Conservation (phyloP, 2,113 vertebrate genomes). For the Ciconia maguari region DNA sequence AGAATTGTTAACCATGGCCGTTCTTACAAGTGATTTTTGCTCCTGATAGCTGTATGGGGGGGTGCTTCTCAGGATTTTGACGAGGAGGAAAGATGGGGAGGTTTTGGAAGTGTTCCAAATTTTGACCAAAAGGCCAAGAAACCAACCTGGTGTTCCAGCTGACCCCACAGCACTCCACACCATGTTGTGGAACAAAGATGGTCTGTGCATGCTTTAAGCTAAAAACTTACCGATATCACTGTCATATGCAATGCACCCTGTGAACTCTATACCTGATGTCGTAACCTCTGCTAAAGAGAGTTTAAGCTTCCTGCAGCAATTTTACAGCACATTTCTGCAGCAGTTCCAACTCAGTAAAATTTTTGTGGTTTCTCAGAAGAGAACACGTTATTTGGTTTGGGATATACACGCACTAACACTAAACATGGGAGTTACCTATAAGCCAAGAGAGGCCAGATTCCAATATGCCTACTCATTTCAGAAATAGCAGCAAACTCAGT, state of each 20-base stretch:
- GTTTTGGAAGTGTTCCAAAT: background rate
- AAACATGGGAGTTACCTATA: background rate
- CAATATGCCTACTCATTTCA: background rate
- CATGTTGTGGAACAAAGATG: rapidly evolving
- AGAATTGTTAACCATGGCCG: background rate
- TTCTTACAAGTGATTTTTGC: background rate
- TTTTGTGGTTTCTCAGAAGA: background rate
- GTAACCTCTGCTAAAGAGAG: background rate
- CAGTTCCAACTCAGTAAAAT: background rate
- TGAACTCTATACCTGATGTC: background rate
- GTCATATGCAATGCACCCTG: background rate
- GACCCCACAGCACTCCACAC: background rate
- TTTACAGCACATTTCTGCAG: background rate
- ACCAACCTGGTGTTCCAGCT: background rate
- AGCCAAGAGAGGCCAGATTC: background rate
- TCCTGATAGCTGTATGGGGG: background rate
- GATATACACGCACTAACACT: background rate
- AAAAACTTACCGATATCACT: background rate
- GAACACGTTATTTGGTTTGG: background rate
- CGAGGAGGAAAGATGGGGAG: background rate
- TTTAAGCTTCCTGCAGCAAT: background rate
- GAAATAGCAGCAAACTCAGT: background rate
- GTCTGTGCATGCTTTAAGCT: background rate
- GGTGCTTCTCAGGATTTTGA: background rate
- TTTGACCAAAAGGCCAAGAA: background rate